Conservation (phyloP, 2,888 invertebrate species). For the Lagria hirta region DNA sequence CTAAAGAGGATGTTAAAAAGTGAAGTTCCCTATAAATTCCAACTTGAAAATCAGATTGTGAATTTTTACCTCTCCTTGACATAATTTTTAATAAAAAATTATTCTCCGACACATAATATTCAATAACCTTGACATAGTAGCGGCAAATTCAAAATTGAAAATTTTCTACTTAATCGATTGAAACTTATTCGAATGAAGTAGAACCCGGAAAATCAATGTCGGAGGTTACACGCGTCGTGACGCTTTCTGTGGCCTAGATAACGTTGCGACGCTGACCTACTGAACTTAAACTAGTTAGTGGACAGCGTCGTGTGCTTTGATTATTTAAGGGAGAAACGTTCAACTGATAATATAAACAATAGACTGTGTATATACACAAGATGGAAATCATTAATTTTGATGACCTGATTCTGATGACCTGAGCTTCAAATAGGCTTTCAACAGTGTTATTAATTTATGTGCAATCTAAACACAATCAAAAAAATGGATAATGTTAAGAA, state of each 20-base stretch:
- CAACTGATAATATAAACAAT: conserved; percentile 9
- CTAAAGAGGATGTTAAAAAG: no score
- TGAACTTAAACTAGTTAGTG: conserved; percentile 38
- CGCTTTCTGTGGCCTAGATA: conserved; percentile 36
- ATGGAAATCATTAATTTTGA: conserved; percentile 4
- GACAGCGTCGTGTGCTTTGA: conserved; percentile 18
- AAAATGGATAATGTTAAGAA: no score
- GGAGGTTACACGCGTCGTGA: conserved; percentile 38
- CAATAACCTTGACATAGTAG: no score
- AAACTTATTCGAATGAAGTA: conserved; percentile 25
- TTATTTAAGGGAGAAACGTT: conserved; percentile 11
- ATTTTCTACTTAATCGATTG: conserved; percentile 37
- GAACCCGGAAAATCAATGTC: conserved; percentile 41
- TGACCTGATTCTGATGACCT: conserved; percentile 19
- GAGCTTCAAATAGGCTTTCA: no score
- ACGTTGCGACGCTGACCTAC: conserved; percentile 39
- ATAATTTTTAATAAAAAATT: no score
- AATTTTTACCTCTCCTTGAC: no score
- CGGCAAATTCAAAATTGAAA: no score
- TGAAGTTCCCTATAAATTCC: no score
- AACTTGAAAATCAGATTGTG: no score
- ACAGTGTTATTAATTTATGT: no score
- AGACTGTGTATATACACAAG: conserved; percentile 8
- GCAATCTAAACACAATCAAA: no score
- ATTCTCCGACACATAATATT: no score